These are phyloP conservation scores for Sebastes variabilis DNA, from an alignment of 2,797 vertebrate genomes.

Conservation along the genomic window DNA sequence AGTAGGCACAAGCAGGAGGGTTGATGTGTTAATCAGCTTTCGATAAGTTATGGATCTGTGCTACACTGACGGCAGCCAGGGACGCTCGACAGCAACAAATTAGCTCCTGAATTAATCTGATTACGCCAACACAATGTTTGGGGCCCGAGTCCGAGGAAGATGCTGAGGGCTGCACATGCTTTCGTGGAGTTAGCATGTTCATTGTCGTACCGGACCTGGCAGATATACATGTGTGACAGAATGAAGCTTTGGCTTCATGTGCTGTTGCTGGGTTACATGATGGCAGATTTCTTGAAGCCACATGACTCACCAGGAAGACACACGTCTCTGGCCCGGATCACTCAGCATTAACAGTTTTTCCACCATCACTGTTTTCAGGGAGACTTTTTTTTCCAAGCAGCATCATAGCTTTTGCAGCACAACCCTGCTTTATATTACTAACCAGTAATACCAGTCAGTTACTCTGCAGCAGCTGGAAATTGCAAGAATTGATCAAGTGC, in stretches of 20 bases:
- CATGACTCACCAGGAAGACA: constrained; percentile 17
- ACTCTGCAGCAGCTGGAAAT: background rate
- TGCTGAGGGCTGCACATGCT: constrained; percentile 27
- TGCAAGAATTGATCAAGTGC: background rate
- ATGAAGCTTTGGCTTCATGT: constrained; percentile 21
- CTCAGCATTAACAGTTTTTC: constrained; percentile 6
- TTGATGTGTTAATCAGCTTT: constrained; percentile 76
- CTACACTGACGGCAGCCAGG: constrained; percentile 36
- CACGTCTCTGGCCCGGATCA: background rate
- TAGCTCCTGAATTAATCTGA: constrained; percentile 69
- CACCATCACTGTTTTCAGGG: background rate
- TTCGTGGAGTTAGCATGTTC: constrained; percentile 27
- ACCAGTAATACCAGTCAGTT: background rate
- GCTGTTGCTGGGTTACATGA: constrained; percentile 29
- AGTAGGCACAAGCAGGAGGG: constrained; percentile 51
- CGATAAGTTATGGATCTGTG: constrained; percentile 69
- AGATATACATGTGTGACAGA: constrained; percentile 59
- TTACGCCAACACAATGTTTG: constrained; percentile 51
- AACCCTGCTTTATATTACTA: background rate
- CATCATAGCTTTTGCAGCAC: background rate
- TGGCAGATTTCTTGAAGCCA: constrained; percentile 22
- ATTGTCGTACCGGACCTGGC: constrained; percentile 30
- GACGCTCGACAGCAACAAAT: constrained; percentile 50
- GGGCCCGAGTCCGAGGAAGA: constrained; percentile 8
- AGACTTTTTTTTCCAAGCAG: background rate